These are phyloP conservation scores for Malacosoma neustria DNA, from an alignment of 2,888 invertebrate genomes.

Conservation along the genomic window DNA sequence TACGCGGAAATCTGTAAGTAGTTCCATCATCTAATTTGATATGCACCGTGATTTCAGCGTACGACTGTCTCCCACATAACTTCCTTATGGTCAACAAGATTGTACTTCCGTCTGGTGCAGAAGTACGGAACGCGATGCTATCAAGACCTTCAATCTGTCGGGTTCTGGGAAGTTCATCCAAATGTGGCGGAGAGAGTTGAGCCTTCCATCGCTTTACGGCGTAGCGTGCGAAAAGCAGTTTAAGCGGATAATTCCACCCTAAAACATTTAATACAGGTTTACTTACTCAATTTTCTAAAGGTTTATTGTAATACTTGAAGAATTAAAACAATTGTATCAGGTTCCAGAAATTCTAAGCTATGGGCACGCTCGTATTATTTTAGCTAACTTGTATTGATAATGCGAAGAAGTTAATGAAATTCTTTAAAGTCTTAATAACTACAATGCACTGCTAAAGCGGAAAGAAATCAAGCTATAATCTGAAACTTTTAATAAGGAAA, in stretches of 20 bases:
- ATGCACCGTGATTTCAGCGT: slow-evolving; percentile 72
- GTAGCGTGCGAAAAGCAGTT: slow-evolving; percentile 47
- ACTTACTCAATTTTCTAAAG: too few species aligned
- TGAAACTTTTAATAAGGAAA: too few species aligned
- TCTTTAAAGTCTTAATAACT: not conserved
- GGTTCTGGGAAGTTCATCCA: slow-evolving; percentile 33
- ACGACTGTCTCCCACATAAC: slow-evolving; percentile 45
- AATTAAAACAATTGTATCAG: too few species aligned
- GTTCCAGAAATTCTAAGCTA: too few species aligned
- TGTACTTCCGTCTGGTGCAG: slow-evolving; percentile 72
- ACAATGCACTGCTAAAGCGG: too few species aligned
- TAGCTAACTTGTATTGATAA: slow-evolving; percentile 1
- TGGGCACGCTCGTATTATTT: too few species aligned
- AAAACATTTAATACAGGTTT: slow-evolving; percentile 9
- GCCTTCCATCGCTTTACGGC: slow-evolving; percentile 52
- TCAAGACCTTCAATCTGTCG: slow-evolving; percentile 45
- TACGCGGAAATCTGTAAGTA: slow-evolving; percentile 41
- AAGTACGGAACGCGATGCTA: slow-evolving; percentile 60
- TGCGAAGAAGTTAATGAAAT: not conserved
- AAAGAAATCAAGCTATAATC: too few species aligned
- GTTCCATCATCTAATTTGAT: slow-evolving; percentile 56
- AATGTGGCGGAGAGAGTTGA: slow-evolving; percentile 16
- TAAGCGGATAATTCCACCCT: slow-evolving; percentile 69
- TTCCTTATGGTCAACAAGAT: slow-evolving; percentile 71
- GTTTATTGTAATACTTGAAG: too few species aligned